Evolutionary conservation across 2,797 vertebrate species (phyloP).

Genomic region (Lepus oiostolus): DNA sequence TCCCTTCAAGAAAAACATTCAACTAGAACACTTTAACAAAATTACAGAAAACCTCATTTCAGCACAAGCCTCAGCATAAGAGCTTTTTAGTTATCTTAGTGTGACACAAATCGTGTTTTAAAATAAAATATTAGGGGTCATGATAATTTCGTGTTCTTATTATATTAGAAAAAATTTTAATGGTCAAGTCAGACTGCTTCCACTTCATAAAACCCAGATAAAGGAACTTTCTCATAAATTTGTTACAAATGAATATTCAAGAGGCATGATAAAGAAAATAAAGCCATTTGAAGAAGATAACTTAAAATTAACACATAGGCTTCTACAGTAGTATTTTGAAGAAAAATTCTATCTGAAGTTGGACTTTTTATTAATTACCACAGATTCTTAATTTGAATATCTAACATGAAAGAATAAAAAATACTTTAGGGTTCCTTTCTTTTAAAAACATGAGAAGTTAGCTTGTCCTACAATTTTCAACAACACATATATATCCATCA

Average conservation of each 20-base stretch:
- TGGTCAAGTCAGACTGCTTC: slow-evolving; percentile 54
- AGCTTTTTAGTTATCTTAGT: slow-evolving; percentile 40
- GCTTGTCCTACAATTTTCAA: not conserved
- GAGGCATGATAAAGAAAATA: slow-evolving; percentile 65
- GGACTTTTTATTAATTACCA: slow-evolving; percentile 51
- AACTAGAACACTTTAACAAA: slow-evolving; percentile 56
- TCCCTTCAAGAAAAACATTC: slow-evolving; percentile 13
- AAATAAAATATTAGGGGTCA: slow-evolving; percentile 56
- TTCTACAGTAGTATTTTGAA: slow-evolving; percentile 17
- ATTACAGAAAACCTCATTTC: slow-evolving; percentile 62
- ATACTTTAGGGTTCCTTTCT: slow-evolving; percentile 30
- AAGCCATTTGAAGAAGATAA: slow-evolving; percentile 64
- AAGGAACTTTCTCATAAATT: slow-evolving; percentile 49
- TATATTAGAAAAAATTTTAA: slow-evolving; percentile 59
- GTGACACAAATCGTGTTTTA: slow-evolving; percentile 61
- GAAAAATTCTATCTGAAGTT: slow-evolving; percentile 32
- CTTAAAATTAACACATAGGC: slow-evolving; percentile 68
- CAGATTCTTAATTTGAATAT: slow-evolving; percentile 69
- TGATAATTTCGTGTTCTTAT: slow-evolving; percentile 64
- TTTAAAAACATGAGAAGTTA: slow-evolving; percentile 42
- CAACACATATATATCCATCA: not conserved
- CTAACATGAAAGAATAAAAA: slow-evolving; percentile 53
- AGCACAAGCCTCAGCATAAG: slow-evolving; percentile 61
- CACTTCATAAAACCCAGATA: slow-evolving; percentile 75
- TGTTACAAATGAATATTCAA: slow-evolving; percentile 73